These are phyloP conservation scores for Phocides pigmalion DNA, from an alignment of 1,140 invertebrate species.

Conservation along the genomic window DNA sequence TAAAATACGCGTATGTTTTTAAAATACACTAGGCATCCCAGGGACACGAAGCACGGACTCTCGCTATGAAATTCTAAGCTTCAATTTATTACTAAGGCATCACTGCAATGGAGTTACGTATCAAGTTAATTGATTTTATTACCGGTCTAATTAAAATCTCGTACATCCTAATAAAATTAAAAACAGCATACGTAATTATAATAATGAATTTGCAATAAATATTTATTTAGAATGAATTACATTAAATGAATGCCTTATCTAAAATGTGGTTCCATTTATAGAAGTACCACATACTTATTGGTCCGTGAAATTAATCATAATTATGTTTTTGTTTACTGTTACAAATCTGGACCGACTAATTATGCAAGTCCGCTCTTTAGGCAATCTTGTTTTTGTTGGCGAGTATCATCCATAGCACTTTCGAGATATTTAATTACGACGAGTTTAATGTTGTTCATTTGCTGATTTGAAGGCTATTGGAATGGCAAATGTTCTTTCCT, in stretches of 20 bases:
- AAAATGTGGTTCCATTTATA: conserved; percentile 7
- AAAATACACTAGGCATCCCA: too few relatives aligned
- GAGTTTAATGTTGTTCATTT: conserved; percentile 15
- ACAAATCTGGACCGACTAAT: conserved; percentile 28
- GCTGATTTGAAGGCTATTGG: conserved; percentile 13
- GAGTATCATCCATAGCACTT: conserved; percentile 23
- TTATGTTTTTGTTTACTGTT: conserved; percentile 30
- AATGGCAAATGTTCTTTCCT: conserved; percentile 1
- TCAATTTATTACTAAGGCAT: too few relatives aligned
- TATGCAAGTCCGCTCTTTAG: conserved; percentile 31
- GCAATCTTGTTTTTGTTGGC: conserved; percentile 22
- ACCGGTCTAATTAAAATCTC: too few relatives aligned
- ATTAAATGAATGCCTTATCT: conserved; percentile 11
- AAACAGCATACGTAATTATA: background rate
- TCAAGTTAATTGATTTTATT: too few relatives aligned
- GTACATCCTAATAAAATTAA: background rate
- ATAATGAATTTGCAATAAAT: conserved; percentile 9
- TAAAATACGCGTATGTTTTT: too few relatives aligned
- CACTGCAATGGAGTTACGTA: too few relatives aligned
- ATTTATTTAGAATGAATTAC: conserved; percentile 15
- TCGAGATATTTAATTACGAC: conserved; percentile 26
- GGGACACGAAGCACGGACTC: too few relatives aligned
- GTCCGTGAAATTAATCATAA: conserved; percentile 33
- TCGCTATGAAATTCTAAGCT: too few relatives aligned
- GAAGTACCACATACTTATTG: conserved; percentile 31